Evolutionary conservation across 2,888 invertebrate species (phyloP), one percentile per base, ranked within the genome.

Genomic region (Hyposoter dolosus): DNA sequence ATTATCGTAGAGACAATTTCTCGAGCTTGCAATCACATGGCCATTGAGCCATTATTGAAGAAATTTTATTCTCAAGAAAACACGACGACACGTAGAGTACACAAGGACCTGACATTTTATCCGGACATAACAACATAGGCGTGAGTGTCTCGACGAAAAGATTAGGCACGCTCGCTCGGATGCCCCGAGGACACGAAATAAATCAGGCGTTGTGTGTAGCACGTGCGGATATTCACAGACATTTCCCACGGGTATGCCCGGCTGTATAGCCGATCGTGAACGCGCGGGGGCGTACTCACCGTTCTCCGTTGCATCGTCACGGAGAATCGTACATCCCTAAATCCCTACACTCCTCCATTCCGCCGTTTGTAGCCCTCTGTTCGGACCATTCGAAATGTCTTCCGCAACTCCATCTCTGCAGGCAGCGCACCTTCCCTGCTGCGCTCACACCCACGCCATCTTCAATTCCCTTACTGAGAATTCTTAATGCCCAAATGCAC

Each of bases 111-210:
- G 32, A 47, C 19, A 76, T 66, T 77, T 50, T 68, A 40, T 60
- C 81, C 71, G 40, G 17, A 45, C 60, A 53, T 65, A 53, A 47
- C 69, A 19, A 77, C 35, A 68, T 28, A 66, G 23, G 65, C 43
- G 69, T 79, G 79, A 71, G 76, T 68, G 79, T 83, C 56, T 47
- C 83, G 77, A 82, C 65, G 84, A 56, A 83, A 87, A 88, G 88
- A 92, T 91, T 90, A 89, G 90, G 87, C 88, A 89, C 90, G 92
- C 90, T 88, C 90, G 88, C 88, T 90, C 87, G 90, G 88, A 91
- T 91, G 90, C 89, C 90, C 88, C 82, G 78, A 90, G 90, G 89
- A 88, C 89, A 85, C 86, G 89, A 88, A 91, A 90, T 91, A 91
- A 91, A 91, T 91, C 91, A 90, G 89, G 86, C 87, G 89, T 84